Evolutionary conservation across 1,140 invertebrate genomes (phyloP).

Genomic region (Coenobita brevimanus): DNA sequence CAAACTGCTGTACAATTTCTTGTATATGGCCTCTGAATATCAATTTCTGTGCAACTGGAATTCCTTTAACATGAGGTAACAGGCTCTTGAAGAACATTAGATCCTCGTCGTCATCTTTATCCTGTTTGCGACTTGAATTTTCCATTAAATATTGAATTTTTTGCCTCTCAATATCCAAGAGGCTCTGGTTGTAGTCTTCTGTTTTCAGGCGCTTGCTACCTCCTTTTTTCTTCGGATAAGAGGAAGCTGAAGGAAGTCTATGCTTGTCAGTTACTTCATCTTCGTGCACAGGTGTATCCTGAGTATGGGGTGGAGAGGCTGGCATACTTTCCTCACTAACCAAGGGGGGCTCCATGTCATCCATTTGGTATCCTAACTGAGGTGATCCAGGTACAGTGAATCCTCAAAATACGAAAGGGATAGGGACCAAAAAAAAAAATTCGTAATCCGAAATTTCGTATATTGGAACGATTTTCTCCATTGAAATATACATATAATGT

Average conservation of each 20-base stretch:
- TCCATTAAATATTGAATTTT: constrained; percentile 46
- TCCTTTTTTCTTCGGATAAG: constrained; percentile 8
- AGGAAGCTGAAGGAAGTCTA: not conserved
- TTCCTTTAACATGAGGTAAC: constrained; percentile 54
- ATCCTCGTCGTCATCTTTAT: constrained; percentile 51
- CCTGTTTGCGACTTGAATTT: constrained; percentile 30
- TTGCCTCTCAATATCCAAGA: constrained; percentile 49
- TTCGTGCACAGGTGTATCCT: too few relatives aligned
- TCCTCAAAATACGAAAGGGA: too few relatives aligned
- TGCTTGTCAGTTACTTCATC: constrained; percentile 3
- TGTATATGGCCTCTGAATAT: constrained; percentile 51
- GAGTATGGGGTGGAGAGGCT: constrained; percentile 7
- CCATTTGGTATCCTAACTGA: constrained; percentile 35
- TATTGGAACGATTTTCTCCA: too few relatives aligned
- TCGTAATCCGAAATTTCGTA: too few relatives aligned
- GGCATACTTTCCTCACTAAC: constrained; percentile 3
- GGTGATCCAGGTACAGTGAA: constrained; percentile 32
- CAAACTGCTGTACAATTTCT: constrained; percentile 57
- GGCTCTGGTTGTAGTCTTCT: constrained; percentile 48
- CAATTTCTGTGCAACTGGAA: constrained; percentile 35
- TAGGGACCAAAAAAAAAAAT: too few relatives aligned
- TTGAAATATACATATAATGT: too few relatives aligned
- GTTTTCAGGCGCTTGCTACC: not conserved
- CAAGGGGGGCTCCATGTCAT: constrained; percentile 1
- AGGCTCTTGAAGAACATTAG: constrained; percentile 54